Conservation (phyloP, 2,113 vertebrate genomes). For the Eonycteris spelaea region DNA sequence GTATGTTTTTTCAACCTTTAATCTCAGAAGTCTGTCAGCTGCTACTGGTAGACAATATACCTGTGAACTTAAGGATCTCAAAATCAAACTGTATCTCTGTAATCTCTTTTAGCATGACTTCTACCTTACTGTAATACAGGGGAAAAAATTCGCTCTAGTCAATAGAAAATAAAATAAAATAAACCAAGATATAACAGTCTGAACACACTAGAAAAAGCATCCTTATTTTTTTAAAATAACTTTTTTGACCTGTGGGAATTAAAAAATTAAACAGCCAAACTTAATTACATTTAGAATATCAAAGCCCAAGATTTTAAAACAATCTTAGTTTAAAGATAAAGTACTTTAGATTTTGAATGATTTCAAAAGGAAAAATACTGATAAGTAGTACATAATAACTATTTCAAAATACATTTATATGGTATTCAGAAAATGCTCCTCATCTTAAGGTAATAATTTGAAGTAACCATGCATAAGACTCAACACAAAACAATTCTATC, state of each 20-base stretch:
- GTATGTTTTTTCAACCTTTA: neutral
- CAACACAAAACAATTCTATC: constrained; percentile 6
- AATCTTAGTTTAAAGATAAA: neutral
- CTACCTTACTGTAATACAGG: neutral
- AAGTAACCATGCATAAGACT: neutral
- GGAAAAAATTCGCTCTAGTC: neutral
- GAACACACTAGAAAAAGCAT: neutral
- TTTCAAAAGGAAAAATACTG: neutral
- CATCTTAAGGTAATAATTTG: constrained; percentile 10
- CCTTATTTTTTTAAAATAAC: neutral
- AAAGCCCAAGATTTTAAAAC: constrained; percentile 7
- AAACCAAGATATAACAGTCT: neutral
- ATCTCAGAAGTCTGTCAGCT: neutral
- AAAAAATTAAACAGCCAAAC: neutral
- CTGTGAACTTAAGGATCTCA: neutral
- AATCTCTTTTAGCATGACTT: neutral
- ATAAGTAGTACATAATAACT: neutral
- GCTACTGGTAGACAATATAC: neutral
- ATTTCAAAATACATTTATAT: neutral
- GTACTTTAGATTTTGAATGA: neutral
- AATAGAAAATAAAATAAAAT: neutral
- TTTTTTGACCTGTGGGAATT: neutral
- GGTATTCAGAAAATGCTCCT: neutral
- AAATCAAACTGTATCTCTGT: neutral
- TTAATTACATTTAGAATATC: neutral